These are phyloP conservation scores for Macrophya alboannulata DNA, from an alignment of 2,888 invertebrate genomes.

Conservation along the genomic window DNA sequence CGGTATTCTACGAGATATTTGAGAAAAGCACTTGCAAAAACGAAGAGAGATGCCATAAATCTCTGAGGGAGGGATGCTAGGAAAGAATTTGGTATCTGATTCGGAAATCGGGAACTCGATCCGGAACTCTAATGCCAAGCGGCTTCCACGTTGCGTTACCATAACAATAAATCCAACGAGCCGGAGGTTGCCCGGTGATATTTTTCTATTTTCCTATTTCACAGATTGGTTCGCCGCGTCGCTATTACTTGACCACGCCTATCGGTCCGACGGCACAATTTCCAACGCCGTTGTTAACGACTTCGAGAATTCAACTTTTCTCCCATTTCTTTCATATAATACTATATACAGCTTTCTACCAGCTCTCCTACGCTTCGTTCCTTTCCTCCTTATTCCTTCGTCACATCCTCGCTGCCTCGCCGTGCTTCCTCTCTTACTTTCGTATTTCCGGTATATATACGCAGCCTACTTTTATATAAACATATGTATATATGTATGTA, in stretches of 20 bases:
- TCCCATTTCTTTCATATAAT: conserved; percentile 1
- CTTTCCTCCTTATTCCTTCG: not conserved
- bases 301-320: conserved; percentile 42
- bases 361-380: not conserved
- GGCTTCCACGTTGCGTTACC: conserved; percentile 73
- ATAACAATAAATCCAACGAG: conserved; percentile 71
- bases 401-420: not conserved
- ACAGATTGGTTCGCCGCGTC: conserved; percentile 67
- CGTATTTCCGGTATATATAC: not conserved
- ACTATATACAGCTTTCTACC: not conserved
- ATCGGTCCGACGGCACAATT: conserved; percentile 56
- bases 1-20: conserved; percentile 46
- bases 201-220: conserved; percentile 64
- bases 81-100: conserved; percentile 71
- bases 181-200: conserved; percentile 65
- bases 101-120: conserved; percentile 72
- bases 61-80: conserved; percentile 58
- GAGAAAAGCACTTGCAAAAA: conserved; percentile 44
- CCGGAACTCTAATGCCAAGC: conserved; percentile 71
- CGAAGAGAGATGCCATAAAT: conserved; percentile 62
- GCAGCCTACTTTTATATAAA: not conserved
- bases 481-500: not conserved
- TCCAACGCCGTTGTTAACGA: conserved; percentile 45
- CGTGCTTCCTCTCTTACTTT: conserved; percentile 2
- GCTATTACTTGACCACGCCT: conserved; percentile 56